Conservation (phyloP, 2,113 vertebrate genomes). For the Sisor rabdophorus region DNA sequence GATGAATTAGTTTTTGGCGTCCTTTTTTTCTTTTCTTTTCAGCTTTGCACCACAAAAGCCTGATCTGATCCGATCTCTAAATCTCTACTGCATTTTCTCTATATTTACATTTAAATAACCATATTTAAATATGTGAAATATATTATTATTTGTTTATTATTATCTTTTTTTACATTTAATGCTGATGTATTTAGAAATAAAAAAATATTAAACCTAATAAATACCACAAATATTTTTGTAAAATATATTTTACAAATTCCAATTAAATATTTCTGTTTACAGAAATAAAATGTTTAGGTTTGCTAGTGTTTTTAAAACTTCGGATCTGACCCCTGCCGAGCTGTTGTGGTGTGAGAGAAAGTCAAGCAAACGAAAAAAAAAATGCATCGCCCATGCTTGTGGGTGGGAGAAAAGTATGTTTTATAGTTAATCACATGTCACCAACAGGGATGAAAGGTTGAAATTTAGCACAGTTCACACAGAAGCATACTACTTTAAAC, state of each 20-base stretch:
- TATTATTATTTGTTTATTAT: no score
- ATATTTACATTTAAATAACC: no score
- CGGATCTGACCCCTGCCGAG: conserved; percentile 3
- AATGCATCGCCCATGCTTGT: conserved; percentile 66
- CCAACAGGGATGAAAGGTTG: conserved; percentile 69
- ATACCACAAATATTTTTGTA: no score
- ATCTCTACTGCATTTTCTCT: no score
- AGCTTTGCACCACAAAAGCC: no score
- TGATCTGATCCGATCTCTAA: no score
- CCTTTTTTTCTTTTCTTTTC: no score
- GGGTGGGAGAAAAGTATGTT: conserved; percentile 62
- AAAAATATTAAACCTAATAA: no score
- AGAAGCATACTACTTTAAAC: conserved; percentile 57
- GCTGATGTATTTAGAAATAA: no score
- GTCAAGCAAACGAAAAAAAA: conserved; percentile 54
- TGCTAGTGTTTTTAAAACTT: conserved; percentile 26
- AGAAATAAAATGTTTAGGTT: background rate
- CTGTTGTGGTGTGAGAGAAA: conserved; percentile 24
- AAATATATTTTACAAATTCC: background rate
- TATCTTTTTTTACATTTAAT: no score
- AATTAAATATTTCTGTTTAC: background rate
- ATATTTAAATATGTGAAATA: no score
- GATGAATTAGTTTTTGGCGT: no score
- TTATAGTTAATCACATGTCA: conserved; percentile 75
- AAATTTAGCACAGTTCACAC: conserved; percentile 64